Evolutionary conservation across 2,888 invertebrate species (phyloP).

Genomic region (Psylliodes chrysocephalus): DNA sequence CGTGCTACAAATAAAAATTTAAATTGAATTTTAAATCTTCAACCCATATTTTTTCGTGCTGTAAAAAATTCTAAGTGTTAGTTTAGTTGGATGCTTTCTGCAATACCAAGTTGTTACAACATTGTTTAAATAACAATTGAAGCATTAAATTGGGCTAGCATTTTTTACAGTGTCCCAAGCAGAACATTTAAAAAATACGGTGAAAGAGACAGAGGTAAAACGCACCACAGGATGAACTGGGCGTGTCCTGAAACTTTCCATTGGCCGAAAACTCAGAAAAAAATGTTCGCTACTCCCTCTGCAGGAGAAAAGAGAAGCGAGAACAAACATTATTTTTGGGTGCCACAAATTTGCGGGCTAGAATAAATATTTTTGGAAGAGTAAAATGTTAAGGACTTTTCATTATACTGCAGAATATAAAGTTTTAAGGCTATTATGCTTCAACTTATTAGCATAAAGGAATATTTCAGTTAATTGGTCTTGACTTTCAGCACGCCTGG

Average conservation of each 20-base stretch:
- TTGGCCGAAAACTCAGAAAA: constrained; percentile 63
- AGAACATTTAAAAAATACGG: constrained; percentile 56
- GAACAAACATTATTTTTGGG: constrained; percentile 65
- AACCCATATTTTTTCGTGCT: no score
- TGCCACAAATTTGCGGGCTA: constrained; percentile 65
- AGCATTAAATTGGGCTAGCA: constrained; percentile 63
- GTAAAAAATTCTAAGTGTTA: no score
- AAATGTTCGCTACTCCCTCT: constrained; percentile 60
- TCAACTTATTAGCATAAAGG: constrained; percentile 64
- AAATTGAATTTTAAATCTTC: no score
- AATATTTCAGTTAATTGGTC: constrained; percentile 64
- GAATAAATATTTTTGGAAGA: constrained; percentile 66
- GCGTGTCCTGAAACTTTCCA: constrained; percentile 61
- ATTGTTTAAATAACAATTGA: constrained; percentile 60
- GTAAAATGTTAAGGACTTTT: constrained; percentile 66
- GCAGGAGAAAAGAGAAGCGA: constrained; percentile 58
- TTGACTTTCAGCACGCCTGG: constrained; percentile 55
- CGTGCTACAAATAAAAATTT: no score
- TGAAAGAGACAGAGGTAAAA: constrained; percentile 58
- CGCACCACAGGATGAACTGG: constrained; percentile 56
- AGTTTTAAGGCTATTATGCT: constrained; percentile 64
- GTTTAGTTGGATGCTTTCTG: no score
- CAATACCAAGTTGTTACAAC: no score
- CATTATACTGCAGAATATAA: constrained; percentile 64
- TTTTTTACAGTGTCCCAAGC: constrained; percentile 63